These are phyloP conservation scores for Marasmarcha lunaedactyla DNA, from an alignment of 2,888 invertebrate species.

Conservation along the genomic window DNA sequence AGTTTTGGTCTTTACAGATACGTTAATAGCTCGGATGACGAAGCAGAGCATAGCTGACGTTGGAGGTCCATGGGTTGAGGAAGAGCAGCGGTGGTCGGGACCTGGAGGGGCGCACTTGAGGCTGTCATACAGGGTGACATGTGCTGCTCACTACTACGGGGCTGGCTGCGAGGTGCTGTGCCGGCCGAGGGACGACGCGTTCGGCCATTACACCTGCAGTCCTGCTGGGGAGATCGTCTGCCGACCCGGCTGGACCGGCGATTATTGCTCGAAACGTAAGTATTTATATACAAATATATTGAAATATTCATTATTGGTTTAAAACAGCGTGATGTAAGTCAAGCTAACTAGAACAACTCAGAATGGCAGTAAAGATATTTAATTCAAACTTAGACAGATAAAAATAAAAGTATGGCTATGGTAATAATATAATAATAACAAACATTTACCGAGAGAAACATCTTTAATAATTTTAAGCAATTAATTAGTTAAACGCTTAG, in stretches of 20 bases:
- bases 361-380: too few species aligned
- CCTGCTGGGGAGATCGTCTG: slow-evolving; percentile 89
- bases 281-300: too few species aligned
- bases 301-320: too few species aligned
- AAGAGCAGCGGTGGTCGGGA: slow-evolving; percentile 76
- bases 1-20: too few species aligned
- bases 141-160: slow-evolving; percentile 91
- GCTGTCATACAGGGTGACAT: slow-evolving; percentile 89
- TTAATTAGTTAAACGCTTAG: too few species aligned
- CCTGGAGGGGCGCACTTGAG: slow-evolving; percentile 78
- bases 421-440: too few species aligned
- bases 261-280: slow-evolving; percentile 95
- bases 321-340: too few species aligned
- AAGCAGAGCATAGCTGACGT: slow-evolving; percentile 89
- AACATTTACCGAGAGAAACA: too few species aligned
- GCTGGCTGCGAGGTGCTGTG: slow-evolving; percentile 92
- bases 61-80: slow-evolving; percentile 86
- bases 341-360: too few species aligned
- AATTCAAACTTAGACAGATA: too few species aligned
- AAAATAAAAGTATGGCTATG: too few species aligned
- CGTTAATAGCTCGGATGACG: slow-evolving; percentile 86
- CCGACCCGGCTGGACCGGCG: slow-evolving; percentile 91
- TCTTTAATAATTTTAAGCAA: too few species aligned
- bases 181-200: slow-evolving; percentile 89
- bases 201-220: slow-evolving; percentile 95